These are phyloP conservation scores for Papilio glaucus DNA, from an alignment of 1,140 invertebrate species.

Conservation along the genomic window DNA sequence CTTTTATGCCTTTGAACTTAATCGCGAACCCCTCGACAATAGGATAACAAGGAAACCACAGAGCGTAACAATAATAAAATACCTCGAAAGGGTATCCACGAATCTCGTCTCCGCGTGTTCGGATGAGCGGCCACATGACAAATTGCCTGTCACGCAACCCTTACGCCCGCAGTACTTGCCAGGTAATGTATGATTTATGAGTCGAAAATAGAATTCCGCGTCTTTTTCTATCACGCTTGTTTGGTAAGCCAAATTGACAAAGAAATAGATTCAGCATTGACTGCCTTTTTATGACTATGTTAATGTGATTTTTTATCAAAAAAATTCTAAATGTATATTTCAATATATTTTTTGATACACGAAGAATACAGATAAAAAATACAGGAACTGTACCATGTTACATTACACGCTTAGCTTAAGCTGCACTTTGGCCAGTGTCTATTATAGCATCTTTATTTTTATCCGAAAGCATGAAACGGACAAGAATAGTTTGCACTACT, in stretches of 20 bases:
- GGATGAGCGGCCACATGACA: constrained; percentile 69
- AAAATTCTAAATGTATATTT: too few relatives aligned
- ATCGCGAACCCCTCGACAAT: constrained; percentile 40
- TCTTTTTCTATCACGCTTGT: constrained; percentile 30
- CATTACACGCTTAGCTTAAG: too few relatives aligned
- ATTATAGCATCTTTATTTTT: too few relatives aligned
- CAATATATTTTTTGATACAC: too few relatives aligned
- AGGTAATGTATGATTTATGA: constrained; percentile 80
- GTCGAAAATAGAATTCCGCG: constrained; percentile 58
- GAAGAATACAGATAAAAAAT: too few relatives aligned
- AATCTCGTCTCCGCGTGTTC: constrained; percentile 57
- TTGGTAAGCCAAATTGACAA: constrained; percentile 31
- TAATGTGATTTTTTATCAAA: not conserved
- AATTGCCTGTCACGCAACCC: constrained; percentile 74
- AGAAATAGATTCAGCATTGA: constrained; percentile 10
- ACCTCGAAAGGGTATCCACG: constrained; percentile 55
- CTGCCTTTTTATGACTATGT: not conserved
- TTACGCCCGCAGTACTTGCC: constrained; percentile 58
- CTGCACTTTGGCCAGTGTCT: too few relatives aligned
- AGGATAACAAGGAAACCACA: constrained; percentile 40
- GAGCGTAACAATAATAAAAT: constrained; percentile 66
- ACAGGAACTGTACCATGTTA: too few relatives aligned
- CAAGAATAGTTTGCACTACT: too few relatives aligned
- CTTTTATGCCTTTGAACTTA: constrained; percentile 12
- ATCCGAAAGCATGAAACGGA: too few relatives aligned